Evolutionary conservation across 2,113 vertebrate species (phyloP).

Genomic region (Thamnophis sirtalis): DNA sequence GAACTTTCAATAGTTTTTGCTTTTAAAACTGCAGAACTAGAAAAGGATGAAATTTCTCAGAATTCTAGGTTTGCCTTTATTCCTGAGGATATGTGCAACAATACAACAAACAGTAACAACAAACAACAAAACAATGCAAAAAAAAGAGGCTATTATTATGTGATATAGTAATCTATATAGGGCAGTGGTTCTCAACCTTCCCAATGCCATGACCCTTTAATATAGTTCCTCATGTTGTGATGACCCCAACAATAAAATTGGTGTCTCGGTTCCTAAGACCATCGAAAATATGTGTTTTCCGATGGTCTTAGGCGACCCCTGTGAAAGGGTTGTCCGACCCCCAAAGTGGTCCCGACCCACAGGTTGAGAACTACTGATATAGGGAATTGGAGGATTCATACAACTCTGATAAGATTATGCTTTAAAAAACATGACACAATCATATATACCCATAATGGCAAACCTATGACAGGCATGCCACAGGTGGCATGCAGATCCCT

Average conservation of each 20-base stretch:
- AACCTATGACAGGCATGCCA: no score
- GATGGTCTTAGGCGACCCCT: no score
- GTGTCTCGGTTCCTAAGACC: no score
- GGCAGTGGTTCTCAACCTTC: no score
- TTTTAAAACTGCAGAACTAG: not conserved
- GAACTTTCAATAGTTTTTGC: not conserved
- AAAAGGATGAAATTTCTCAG: not conserved
- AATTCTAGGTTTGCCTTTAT: not conserved
- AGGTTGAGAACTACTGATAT: no score
- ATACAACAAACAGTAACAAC: not conserved
- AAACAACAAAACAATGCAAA: not conserved
- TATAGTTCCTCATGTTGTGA: no score
- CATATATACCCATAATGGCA: not conserved
- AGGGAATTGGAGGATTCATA: not conserved
- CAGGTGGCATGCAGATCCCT: no score
- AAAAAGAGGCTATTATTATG: not conserved
- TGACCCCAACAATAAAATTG: no score
- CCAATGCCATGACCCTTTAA: no score
- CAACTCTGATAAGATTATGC: not conserved
- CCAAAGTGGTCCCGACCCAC: no score
- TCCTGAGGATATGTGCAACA: not conserved
- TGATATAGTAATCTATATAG: not conserved
- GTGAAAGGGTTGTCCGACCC: no score
- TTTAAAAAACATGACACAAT: not conserved
- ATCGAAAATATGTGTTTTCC: no score